Evolutionary conservation across 2,113 vertebrate species (phyloP), one percentile per base, ranked within the genome.

Genomic region (Urocitellus parryii): DNA sequence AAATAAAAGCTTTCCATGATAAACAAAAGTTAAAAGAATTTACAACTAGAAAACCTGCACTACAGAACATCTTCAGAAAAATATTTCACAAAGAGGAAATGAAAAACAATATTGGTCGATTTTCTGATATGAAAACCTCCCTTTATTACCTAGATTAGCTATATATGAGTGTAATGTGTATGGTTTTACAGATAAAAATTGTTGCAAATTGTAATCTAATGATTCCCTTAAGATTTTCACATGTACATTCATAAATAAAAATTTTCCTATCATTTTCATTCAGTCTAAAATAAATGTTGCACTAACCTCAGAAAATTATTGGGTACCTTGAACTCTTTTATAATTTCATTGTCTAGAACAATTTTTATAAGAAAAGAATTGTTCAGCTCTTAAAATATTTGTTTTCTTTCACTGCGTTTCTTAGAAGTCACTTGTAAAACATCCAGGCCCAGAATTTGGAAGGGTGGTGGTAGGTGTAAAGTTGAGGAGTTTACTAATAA

Each of bases 151-250:
- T 39, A 88, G 24, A 53, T 70, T 88, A 91, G 45, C 25, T 5
- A 42, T 45, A 34, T 51, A 67, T 79, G 13, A 82, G 65, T 18
- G n/a, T 77, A 22, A 48, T 74, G 56, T 18, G n/a, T 77, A 22
- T n/a, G 68, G 1, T 34, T 56, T 74, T 82, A 1, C 4, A 76
- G 65, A 4, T 29, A 6, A 17, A n/a, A 86, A 73, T 73, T 67
- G 2, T 63, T 88, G 56, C 58, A 22, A 67, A 93, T 58, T 92
- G 34, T 72, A 53, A 79, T 77, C 16, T 58, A 83, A 51, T 70
- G 7, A n/a, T 68, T 93, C 86, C 2, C 22, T 86, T 76, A 68
- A 39, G 10, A 87, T 92, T 95, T 97, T 74, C 25, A 51, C 22
- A 34, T 76, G 24, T 37, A 73, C 8, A 63, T 42, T 78, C 70